phyloP scores from a whole-genome alignment of 2,888 invertebrate species.

The Geotrupes spiniger region DNA sequence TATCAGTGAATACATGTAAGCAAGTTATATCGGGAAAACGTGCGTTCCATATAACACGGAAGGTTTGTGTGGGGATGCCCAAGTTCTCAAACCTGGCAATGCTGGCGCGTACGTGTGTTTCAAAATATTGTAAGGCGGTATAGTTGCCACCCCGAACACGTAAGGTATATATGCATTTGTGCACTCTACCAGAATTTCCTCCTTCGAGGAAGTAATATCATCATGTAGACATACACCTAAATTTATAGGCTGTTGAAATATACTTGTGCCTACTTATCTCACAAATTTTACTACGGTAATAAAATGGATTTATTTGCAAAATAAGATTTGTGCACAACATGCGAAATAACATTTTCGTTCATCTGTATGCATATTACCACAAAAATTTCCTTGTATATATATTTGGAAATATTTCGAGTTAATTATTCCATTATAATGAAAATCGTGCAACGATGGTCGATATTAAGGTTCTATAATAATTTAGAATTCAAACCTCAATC shows the following conservation, averaged over 20 bases:
- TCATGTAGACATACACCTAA: background rate
- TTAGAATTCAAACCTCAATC: too few species aligned
- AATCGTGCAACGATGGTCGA: too few species aligned
- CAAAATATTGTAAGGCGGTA: slow-evolving; percentile 6
- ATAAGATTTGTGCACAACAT: too few species aligned
- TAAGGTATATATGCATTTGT: slow-evolving; percentile 11
- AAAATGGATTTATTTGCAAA: too few species aligned
- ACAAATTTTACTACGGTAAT: too few species aligned
- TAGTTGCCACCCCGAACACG: slow-evolving; percentile 7
- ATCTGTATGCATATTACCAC: too few species aligned
- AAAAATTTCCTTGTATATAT: too few species aligned
- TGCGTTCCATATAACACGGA: background rate
- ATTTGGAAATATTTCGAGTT: too few species aligned
- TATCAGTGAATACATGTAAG: background rate
- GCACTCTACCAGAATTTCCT: slow-evolving; percentile 3
- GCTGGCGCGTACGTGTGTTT: slow-evolving; percentile 9
- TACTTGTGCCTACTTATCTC: too few species aligned
- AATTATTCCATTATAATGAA: too few species aligned
- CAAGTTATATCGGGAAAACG: background rate
- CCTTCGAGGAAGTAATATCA: background rate
- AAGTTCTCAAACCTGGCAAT: slow-evolving; percentile 6
- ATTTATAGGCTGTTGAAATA: slow-evolving; percentile 8
- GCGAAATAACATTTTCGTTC: too few species aligned
- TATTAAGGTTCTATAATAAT: too few species aligned
- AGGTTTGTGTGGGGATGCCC: background rate